Conservation (phyloP, 2,797 vertebrate genomes). For the Sitta carolinensis region DNA sequence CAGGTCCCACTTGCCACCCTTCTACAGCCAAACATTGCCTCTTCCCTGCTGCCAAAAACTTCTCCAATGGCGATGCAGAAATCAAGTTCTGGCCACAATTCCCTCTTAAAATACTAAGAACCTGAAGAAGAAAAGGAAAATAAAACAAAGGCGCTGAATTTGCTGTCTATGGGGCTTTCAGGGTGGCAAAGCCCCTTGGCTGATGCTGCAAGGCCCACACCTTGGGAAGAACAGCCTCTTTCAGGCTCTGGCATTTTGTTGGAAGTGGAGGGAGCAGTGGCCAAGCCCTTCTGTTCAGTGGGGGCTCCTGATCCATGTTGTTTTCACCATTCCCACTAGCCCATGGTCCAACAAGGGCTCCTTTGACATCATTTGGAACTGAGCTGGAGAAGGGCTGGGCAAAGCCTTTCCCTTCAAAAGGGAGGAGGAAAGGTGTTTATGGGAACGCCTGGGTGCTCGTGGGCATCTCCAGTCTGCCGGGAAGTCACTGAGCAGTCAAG, state of each 20-base stretch:
- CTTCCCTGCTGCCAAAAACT: background rate
- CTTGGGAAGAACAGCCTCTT: background rate
- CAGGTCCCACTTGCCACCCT: background rate
- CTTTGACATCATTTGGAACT: slow-evolving; percentile 7
- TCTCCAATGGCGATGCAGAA: rapidly evolving
- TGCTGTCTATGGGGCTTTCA: background rate
- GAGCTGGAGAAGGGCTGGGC: background rate
- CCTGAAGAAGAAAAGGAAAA: background rate
- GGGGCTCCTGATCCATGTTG: background rate
- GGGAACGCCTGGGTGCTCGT: background rate
- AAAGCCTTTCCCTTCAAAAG: background rate
- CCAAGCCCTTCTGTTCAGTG: background rate
- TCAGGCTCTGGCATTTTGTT: background rate
- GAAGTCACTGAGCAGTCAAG: slow-evolving; percentile 50
- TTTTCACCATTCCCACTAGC: background rate
- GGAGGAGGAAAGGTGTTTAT: slow-evolving; percentile 24
- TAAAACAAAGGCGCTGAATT: background rate
- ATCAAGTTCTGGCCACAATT: background rate
- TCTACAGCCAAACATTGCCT: rapidly evolving
- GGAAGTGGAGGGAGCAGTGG: background rate
- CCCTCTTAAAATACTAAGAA: background rate
- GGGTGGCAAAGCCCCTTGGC: background rate
- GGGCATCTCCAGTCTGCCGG: background rate
- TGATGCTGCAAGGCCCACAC: background rate
- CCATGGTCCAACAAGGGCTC: background rate